A percentile compares a stretch with the other conserved stretches of the same genome.
These are phyloP conservation scores for Oscheius sp. DNA, from an alignment of 2,888 invertebrate species.

Conservation along the genomic window DNA sequence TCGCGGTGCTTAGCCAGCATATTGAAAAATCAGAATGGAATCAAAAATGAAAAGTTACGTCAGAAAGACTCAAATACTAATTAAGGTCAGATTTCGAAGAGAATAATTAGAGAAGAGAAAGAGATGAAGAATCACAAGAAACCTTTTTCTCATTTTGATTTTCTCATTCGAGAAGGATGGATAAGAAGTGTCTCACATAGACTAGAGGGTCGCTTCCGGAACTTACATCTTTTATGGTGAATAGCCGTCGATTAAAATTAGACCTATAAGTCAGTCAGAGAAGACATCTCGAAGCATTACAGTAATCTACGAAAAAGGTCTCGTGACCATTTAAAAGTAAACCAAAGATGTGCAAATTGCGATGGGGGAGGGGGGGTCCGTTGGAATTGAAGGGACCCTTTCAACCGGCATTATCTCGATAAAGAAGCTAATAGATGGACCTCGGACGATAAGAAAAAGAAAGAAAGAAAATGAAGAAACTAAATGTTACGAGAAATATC, in stretches of 20 bases:
- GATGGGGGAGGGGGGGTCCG: neutral
- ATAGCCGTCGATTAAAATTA: too few species aligned
- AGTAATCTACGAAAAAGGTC: too few species aligned
- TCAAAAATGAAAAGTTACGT: neutral
- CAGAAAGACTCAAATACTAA: neutral
- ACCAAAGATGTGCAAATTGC: neutral
- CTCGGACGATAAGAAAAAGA: slow-evolving; percentile 4
- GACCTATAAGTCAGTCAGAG: neutral
- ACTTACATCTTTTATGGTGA: too few species aligned
- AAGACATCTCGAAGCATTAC: neutral
- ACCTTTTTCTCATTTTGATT: too few species aligned
- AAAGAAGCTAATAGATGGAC: slow-evolving; percentile 9
- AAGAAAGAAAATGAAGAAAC: too few species aligned
- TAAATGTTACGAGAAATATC: too few species aligned
- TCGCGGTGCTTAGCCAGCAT: too few species aligned
- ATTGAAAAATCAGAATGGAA: neutral
- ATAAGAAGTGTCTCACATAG: too few species aligned
- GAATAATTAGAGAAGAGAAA: neutral
- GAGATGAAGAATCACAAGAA: neutral
- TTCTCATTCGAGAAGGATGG: too few species aligned
- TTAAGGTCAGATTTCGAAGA: neutral
- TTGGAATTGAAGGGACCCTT: neutral
- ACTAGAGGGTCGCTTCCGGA: too few species aligned
- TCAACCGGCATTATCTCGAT: neutral
- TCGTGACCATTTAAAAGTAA: neutral